These are phyloP conservation scores for Percopsis omiscomaycus DNA, from an alignment of 2,797 vertebrate species.

Conservation along the genomic window DNA sequence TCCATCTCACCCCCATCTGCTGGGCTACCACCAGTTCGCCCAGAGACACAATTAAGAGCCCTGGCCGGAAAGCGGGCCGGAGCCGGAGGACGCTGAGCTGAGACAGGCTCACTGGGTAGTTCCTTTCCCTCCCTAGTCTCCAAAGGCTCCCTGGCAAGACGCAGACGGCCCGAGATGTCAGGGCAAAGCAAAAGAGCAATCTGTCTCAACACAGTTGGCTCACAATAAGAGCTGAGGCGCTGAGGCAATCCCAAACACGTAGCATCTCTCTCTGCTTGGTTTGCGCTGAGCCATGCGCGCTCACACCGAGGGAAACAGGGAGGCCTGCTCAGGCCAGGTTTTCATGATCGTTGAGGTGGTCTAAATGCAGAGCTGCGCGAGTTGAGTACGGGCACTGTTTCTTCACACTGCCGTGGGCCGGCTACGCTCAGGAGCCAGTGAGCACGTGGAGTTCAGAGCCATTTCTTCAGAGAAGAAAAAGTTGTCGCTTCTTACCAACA, in stretches of 20 bases:
- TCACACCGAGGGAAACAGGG: constrained; percentile 55
- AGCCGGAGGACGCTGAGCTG: constrained; percentile 61
- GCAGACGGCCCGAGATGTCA: constrained; percentile 72
- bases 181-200: constrained; percentile 68
- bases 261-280: constrained; percentile 69
- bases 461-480: background rate
- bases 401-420: constrained; percentile 38
- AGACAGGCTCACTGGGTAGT: constrained; percentile 63
- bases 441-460: constrained; percentile 19
- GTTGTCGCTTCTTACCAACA: constrained; percentile 35
- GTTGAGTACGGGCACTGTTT: constrained; percentile 36
- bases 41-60: constrained; percentile 70
- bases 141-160: constrained; percentile 66
- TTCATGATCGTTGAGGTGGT: constrained; percentile 58
- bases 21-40: constrained; percentile 57
- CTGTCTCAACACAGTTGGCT: constrained; percentile 71
- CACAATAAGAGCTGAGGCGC: constrained; percentile 45
- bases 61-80: constrained; percentile 56
- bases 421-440: constrained; percentile 22
- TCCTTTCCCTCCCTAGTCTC: constrained; percentile 62
- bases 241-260: constrained; percentile 42
- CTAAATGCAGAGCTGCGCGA: constrained; percentile 37
- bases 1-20: constrained; percentile 35
- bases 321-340: constrained; percentile 56
- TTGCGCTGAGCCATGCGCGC: constrained; percentile 66